Evolutionary conservation across 2,797 vertebrate species (phyloP).

Genomic region (Esox masquinongy): DNA sequence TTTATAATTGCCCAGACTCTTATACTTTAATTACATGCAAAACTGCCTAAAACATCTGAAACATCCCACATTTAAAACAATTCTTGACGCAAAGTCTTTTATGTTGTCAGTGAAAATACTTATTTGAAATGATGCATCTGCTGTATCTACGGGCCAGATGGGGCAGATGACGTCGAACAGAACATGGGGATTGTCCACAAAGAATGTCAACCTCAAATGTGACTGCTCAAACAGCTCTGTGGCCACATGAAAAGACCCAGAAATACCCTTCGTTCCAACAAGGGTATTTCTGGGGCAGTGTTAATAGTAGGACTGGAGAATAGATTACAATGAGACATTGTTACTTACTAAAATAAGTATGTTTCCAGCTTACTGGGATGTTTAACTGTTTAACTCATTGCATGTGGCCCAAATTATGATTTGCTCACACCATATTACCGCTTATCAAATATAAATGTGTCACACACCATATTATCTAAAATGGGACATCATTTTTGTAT

Average conservation of each 20-base stretch:
- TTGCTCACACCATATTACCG: conserved; percentile 33
- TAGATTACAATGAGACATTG: conserved; percentile 63
- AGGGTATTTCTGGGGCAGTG: conserved; percentile 58
- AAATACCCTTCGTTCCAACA: conserved; percentile 61
- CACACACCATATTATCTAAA: conserved; percentile 14
- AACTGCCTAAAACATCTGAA: conserved; percentile 37
- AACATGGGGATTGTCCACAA: conserved; percentile 57
- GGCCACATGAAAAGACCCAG: conserved; percentile 66
- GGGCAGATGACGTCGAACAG: conserved; percentile 67
- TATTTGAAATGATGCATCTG: conserved; percentile 49
- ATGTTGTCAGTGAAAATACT: conserved; percentile 48
- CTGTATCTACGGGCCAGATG: conserved; percentile 60
- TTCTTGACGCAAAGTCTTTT: conserved; percentile 38
- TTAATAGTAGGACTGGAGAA: conserved; percentile 57
- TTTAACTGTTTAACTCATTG: conserved; percentile 34
- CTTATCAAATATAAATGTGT: conserved; percentile 23
- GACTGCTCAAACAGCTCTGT: conserved; percentile 62
- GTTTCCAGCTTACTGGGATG: conserved; percentile 39
- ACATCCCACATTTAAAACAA: conserved; percentile 36
- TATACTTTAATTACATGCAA: conserved; percentile 58
- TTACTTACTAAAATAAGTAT: conserved; percentile 50
- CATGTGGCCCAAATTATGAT: conserved; percentile 25
- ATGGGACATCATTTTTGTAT: too few relatives aligned
- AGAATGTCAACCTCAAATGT: conserved; percentile 64
- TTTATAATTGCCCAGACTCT: conserved; percentile 41